Evolutionary conservation across 2,888 invertebrate species (phyloP).

Genomic region (Eilema caniola): DNA sequence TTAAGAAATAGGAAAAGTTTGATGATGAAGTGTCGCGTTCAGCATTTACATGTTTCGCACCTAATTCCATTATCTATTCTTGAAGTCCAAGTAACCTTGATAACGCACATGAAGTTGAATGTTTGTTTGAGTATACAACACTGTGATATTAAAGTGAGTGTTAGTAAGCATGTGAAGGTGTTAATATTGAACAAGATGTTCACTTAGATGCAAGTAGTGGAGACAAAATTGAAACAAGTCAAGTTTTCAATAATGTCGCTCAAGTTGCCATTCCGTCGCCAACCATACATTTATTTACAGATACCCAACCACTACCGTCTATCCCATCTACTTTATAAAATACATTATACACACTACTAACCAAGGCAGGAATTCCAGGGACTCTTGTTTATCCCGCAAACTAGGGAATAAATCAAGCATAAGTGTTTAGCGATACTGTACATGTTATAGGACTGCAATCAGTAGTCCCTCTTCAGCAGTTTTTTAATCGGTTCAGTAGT

Average conservation of each 20-base stretch:
- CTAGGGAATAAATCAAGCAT: slow-evolving; percentile 88
- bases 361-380: slow-evolving; percentile 93
- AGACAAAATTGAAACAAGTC: slow-evolving; percentile 54
- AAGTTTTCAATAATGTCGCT: slow-evolving; percentile 45
- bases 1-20: slow-evolving; percentile 61
- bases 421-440: slow-evolving; percentile 71
- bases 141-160: slow-evolving; percentile 73
- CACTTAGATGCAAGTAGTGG: slow-evolving; percentile 41
- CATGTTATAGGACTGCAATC: slow-evolving; percentile 39
- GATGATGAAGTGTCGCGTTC: slow-evolving; percentile 57
- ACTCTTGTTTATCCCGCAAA: slow-evolving; percentile 93
- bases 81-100: slow-evolving; percentile 84
- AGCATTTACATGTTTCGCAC: slow-evolving; percentile 84
- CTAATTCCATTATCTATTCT: slow-evolving; percentile 85
- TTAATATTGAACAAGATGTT: slow-evolving; percentile 53
- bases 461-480: slow-evolving; percentile 33
- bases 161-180: slow-evolving; percentile 80
- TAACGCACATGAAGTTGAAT: slow-evolving; percentile 61
- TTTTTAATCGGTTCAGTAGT: slow-evolving; percentile 37
- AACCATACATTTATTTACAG: slow-evolving; percentile 50
- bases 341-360: slow-evolving; percentile 88
- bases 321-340: slow-evolving; percentile 67
- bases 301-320: slow-evolving; percentile 55
- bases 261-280: slow-evolving; percentile 49
- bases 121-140: slow-evolving; percentile 59